Evolutionary conservation across 2,113 vertebrate genomes (phyloP).

Genomic region (Gambusia holbrooki): DNA sequence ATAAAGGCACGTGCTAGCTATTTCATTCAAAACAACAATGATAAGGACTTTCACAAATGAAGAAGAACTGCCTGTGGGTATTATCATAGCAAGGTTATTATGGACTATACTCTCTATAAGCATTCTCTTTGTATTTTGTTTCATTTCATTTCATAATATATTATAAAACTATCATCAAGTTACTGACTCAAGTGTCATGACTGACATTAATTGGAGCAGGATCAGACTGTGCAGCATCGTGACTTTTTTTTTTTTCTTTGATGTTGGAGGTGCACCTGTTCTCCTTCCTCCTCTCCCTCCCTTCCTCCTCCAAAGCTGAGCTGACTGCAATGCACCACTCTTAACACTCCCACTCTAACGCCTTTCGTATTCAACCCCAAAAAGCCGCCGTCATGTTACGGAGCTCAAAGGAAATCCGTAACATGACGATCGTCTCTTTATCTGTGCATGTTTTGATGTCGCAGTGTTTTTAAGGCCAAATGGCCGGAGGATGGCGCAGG

Average conservation of each 20-base stretch:
- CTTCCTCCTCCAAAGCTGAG: constrained; percentile 53
- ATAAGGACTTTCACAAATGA: neutral
- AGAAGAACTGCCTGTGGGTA: too few relatives aligned
- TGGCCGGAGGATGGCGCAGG: constrained; percentile 20
- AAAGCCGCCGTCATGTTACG: neutral
- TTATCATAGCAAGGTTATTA: neutral
- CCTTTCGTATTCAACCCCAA: neutral
- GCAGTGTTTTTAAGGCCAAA: neutral
- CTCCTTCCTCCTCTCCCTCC: constrained; percentile 24
- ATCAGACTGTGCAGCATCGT: constrained; percentile 42
- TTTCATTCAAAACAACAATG: neutral
- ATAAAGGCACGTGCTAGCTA: neutral
- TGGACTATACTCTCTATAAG: neutral
- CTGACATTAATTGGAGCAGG: neutral
- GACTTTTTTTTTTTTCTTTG: constrained; percentile 38
- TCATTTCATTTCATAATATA: neutral
- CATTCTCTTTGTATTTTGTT: neutral
- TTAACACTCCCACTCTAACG: constrained; percentile 19
- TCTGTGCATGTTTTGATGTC: neutral
- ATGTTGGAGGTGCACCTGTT: constrained; percentile 55
- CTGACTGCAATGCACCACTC: constrained; percentile 83
- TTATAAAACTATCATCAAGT: neutral
- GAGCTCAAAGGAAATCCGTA: neutral
- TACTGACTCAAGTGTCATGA: too few relatives aligned
- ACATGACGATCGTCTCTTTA: accelerated